Evolutionary conservation across 2,797 vertebrate genomes (phyloP), one percentile per base, ranked within the genome.

Genomic region (Synanceia verrucosa): DNA sequence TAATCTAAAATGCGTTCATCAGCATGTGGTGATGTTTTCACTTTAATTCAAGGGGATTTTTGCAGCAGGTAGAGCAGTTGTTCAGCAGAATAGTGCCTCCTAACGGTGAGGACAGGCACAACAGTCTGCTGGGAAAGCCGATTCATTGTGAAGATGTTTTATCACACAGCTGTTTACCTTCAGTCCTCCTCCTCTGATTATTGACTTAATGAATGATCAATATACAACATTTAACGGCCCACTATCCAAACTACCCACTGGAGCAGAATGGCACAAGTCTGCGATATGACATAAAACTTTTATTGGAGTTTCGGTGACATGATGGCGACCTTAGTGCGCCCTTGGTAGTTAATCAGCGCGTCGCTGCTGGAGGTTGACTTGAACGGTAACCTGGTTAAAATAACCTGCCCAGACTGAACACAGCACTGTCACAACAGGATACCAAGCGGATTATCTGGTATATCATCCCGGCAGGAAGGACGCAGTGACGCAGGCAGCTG

Each of bases 381-480:
- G n/a, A n/a, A n/a, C n/a, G n/a, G n/a, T n/a, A n/a, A n/a, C n/a
- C n/a, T n/a, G n/a, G n/a, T n/a, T n/a, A n/a, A n/a, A n/a, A 47
- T 1, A 28, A 24, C 19, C 4, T 3, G 9, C 12, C 8, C 1
- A 26, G 1, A n/a, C 5, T 5, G 28, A 21, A 24, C 36, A 6
- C 1, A 4, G n/a, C 12, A 1, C 26, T 9, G 5, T 14, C 9
- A 3, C 3, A 47, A 3, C 26, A 3, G 21, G 29, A 3, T 9
- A 24, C 2, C 19, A 29, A 3, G 65, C 28, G 72, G 86, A 86
- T 87, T 75, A 87, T 65, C 47, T 1, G 46, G 33, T 23, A 55
- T 43, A 37, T 18, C 37, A 6, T 41, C 51, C 76, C 1, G 31
- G 2, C 6, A 55, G 28, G 9, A 37, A 0, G 21, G 53, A 52